These are phyloP conservation scores for Samia ricini DNA, from an alignment of 1,140 invertebrate genomes.

Conservation along the genomic window DNA sequence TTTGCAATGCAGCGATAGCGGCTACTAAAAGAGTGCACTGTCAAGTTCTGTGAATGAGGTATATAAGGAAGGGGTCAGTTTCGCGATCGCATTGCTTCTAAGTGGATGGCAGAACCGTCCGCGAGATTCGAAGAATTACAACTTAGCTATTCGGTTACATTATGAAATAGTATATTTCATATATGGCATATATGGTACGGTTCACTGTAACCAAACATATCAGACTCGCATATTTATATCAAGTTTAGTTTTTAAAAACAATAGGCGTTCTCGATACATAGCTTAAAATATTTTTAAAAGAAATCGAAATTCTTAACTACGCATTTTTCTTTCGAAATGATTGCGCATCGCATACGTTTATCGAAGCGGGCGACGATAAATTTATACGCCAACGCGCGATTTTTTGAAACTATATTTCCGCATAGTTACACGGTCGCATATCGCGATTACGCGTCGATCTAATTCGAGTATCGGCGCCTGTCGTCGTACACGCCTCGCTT, in stretches of 20 bases:
- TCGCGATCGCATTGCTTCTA: conserved; percentile 41
- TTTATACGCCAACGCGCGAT: conserved; percentile 65
- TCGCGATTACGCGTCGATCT: conserved; percentile 55
- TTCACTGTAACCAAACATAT: neutral
- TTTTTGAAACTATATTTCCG: conserved; percentile 70
- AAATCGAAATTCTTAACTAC: conserved; percentile 30
- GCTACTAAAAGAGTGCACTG: conserved; percentile 27
- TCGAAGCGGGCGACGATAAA: conserved; percentile 59
- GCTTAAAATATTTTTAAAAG: too few relatives aligned
- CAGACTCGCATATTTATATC: neutral
- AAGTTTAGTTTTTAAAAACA: neutral
- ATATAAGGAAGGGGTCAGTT: conserved; percentile 34
- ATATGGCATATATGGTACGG: neutral
- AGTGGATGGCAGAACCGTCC: conserved; percentile 10
- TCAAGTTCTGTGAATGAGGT: conserved; percentile 55
- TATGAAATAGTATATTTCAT: too few relatives aligned
- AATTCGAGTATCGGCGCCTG: conserved; percentile 59
- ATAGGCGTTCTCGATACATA: too few relatives aligned
- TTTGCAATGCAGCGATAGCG: conserved; percentile 37
- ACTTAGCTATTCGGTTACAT: conserved; percentile 51
- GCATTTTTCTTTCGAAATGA: conserved; percentile 39
- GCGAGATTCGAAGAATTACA: conserved; percentile 49
- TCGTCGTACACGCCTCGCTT: conserved; percentile 53
- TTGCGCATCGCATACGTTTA: conserved; percentile 48
- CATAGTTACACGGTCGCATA: conserved; percentile 60